Percentiles rank a stretch among this genome's conserved stretches.
Evolutionary conservation across 2,113 vertebrate genomes (phyloP).

Genomic region (Cervus canadensis): DNA sequence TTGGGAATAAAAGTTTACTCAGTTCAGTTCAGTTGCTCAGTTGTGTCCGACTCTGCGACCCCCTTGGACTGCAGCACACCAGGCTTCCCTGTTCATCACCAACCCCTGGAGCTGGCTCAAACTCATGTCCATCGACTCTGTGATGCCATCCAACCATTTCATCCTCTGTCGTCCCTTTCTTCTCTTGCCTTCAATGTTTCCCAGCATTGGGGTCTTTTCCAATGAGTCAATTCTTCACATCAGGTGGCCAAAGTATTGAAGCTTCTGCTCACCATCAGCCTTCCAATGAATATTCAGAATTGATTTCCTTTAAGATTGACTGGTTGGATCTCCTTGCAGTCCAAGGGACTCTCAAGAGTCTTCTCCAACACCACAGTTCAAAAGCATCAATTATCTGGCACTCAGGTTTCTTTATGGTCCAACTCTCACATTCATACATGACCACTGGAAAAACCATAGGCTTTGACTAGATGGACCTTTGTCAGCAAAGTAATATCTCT

Average conservation of each 20-base stretch:
- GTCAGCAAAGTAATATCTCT: background rate
- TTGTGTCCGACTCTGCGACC: accelerated
- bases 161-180: background rate
- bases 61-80: background rate
- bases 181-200: background rate
- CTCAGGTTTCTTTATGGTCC: background rate
- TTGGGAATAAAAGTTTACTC: background rate
- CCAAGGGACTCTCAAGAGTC: background rate
- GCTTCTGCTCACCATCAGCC: background rate
- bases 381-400: background rate
- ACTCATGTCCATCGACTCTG: background rate
- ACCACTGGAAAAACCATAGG: background rate
- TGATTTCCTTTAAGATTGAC: background rate
- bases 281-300: background rate
- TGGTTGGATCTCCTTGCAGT: background rate
- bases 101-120: background rate
- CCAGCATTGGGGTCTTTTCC: background rate
- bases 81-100: background rate
- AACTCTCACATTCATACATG: background rate
- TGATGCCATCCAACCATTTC: background rate
- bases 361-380: background rate
- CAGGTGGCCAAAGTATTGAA: background rate
- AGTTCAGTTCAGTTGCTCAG: background rate
- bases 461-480: background rate
- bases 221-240: background rate